These are phyloP conservation scores for Seira sanloemensis DNA, from an alignment of 2,888 invertebrate species.

Conservation along the genomic window DNA sequence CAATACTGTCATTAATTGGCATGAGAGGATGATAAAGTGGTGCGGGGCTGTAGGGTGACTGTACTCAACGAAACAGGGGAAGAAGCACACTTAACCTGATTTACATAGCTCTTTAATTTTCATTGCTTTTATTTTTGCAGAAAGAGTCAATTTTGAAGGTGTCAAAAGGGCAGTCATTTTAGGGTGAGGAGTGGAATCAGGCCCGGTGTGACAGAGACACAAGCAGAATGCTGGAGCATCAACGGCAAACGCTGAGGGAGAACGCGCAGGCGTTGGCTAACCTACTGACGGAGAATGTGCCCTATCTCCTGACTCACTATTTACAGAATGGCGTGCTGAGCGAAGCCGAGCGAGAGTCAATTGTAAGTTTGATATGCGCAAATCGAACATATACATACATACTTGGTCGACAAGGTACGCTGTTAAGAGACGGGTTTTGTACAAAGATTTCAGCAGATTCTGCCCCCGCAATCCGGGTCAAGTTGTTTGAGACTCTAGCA, in stretches of 20 bases:
- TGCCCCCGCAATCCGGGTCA: constrained; percentile 14
- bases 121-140: too few relatives aligned
- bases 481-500: constrained; percentile 26
- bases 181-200: too few relatives aligned
- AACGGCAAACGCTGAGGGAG: constrained; percentile 26
- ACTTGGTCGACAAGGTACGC: not conserved
- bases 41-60: too few relatives aligned
- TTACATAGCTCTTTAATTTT: too few relatives aligned
- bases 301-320: constrained; percentile 28
- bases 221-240: constrained; percentile 33
- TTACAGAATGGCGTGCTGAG: constrained; percentile 32
- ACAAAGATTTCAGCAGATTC: constrained; percentile 22
- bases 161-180: too few relatives aligned
- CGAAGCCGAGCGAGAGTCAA: constrained; percentile 40
- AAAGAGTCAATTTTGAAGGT: too few relatives aligned
- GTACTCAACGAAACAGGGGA: too few relatives aligned
- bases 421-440: not conserved
- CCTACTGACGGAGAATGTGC: constrained; percentile 45
- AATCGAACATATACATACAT: not conserved
- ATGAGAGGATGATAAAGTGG: too few relatives aligned
- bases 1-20: too few relatives aligned
- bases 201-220: too few relatives aligned
- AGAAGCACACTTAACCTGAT: too few relatives aligned
- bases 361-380: constrained; percentile 39
- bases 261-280: constrained; percentile 41